Percentiles rank a stretch among this genome's conserved stretches.
These are phyloP conservation scores for Ectemnius lituratus DNA, from an alignment of 2,888 invertebrate species.

Conservation along the genomic window DNA sequence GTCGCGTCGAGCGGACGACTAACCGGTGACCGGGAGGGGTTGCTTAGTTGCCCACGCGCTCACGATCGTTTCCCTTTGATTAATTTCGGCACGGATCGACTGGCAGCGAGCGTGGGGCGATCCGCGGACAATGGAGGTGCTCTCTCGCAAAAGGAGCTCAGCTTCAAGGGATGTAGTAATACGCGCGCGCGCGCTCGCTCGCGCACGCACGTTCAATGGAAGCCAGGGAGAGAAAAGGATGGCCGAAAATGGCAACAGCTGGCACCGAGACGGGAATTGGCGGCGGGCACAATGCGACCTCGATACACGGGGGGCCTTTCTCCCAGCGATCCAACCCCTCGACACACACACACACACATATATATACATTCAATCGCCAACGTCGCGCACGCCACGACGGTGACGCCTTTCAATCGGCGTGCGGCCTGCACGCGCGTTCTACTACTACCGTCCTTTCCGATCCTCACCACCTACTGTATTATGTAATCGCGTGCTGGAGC, in stretches of 20 bases:
- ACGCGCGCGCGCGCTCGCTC: background rate
- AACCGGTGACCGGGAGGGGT: constrained; percentile 25
- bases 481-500: constrained; percentile 43
- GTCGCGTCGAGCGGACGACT: too few species aligned
- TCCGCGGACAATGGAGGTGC: constrained; percentile 52
- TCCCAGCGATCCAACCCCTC: background rate
- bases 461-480: constrained; percentile 20
- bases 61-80: constrained; percentile 64
- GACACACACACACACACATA: background rate
- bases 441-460: constrained; percentile 41
- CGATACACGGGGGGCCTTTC: constrained; percentile 39
- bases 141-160: constrained; percentile 30
- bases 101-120: constrained; percentile 46
- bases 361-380: background rate
- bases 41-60: constrained; percentile 58
- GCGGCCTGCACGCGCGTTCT: constrained; percentile 46
- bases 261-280: constrained; percentile 57
- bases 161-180: background rate
- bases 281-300: constrained; percentile 50
- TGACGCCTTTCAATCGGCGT: constrained; percentile 44
- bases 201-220: constrained; percentile 11
- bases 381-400: background rate
- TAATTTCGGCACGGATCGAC: constrained; percentile 61
- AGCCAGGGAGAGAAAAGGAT: constrained; percentile 7
- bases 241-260: constrained; percentile 59